A percentile compares a stretch with the other conserved stretches of the same genome.
These are phyloP conservation scores for Orbicella faveolata DNA, from an alignment of 64 coral and sea anemone genomes.

Conservation along the genomic window DNA sequence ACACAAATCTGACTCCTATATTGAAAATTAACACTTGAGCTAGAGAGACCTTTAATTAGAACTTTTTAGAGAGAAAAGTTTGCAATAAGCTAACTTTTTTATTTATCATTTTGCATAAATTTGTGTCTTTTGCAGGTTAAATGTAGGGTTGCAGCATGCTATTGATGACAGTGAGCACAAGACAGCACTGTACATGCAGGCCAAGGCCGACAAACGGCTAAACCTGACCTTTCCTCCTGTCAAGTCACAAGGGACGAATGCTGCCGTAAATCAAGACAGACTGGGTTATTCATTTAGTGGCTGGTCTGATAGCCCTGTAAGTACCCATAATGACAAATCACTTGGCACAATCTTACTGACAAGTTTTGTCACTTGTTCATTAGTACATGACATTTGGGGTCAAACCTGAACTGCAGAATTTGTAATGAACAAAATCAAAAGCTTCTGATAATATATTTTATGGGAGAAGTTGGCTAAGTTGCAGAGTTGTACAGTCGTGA, in stretches of 20 bases:
- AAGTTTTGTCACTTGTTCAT: too few relatives aligned
- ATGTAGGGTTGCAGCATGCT: constrained; percentile 6
- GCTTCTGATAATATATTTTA: too few relatives aligned
- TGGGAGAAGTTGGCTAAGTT: too few relatives aligned
- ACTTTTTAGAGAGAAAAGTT: neutral
- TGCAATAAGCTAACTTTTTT: neutral
- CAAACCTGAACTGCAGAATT: too few relatives aligned
- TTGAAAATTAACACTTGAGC: too few relatives aligned
- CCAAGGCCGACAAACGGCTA: constrained; percentile 19
- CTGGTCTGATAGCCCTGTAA: constrained; percentile 46
- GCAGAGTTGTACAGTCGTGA: too few relatives aligned
- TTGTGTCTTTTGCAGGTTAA: constrained; percentile 19
- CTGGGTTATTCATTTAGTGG: constrained; percentile 26
- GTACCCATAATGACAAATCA: neutral
- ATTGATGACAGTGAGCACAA: constrained; percentile 8
- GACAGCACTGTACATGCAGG: neutral
- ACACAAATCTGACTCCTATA: too few relatives aligned
- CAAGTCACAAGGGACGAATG: neutral
- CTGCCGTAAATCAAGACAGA: constrained; percentile 1
- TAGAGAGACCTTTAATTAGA: too few relatives aligned
- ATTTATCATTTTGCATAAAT: neutral
- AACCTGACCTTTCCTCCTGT: constrained; percentile 32
- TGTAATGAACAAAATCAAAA: too few relatives aligned
- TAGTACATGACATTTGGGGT: too few relatives aligned
- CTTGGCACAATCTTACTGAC: too few relatives aligned